phyloP scores from a whole-genome alignment of 1,140 invertebrate species.

The Ctenoplectra terminalis region DNA sequence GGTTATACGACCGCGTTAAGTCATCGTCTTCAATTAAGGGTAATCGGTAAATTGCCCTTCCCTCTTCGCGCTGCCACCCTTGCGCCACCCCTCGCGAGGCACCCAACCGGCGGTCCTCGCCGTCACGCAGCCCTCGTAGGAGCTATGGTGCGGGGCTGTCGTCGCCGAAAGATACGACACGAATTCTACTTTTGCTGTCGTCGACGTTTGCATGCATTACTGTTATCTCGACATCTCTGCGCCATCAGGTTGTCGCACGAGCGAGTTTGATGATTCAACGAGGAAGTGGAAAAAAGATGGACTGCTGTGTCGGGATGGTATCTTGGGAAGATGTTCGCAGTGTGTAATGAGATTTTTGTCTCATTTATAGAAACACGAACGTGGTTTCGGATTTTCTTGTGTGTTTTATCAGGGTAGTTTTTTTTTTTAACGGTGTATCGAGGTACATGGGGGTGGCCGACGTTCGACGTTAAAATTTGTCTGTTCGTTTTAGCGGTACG shows the following conservation, averaged over 20 bases:
- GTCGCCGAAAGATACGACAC: constrained; percentile 75
- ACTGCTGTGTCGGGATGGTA: too few relatives aligned
- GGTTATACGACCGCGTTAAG: constrained; percentile 74
- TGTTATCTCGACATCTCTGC: constrained; percentile 71
- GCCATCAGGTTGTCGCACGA: constrained; percentile 13
- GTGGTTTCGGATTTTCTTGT: too few relatives aligned
- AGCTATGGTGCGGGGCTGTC: background rate
- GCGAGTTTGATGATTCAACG: constrained; percentile 50
- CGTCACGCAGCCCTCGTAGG: background rate
- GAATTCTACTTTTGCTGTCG: constrained; percentile 77
- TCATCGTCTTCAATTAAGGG: constrained; percentile 81
- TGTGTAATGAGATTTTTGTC: background rate
- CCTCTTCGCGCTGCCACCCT: background rate
- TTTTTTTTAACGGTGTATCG: background rate
- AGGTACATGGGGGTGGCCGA: too few relatives aligned
- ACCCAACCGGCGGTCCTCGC: background rate
- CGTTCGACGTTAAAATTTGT: too few relatives aligned
- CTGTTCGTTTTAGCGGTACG: too few relatives aligned
- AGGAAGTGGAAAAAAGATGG: background rate
- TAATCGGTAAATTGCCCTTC: constrained; percentile 80
- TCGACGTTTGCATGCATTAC: constrained; percentile 80
- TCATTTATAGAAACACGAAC: background rate
- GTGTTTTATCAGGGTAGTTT: background rate
- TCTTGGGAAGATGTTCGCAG: background rate
- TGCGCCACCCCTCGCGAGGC: background rate